Evolutionary conservation across 1,140 invertebrate genomes (phyloP).

Genomic region (Rhysida immarginata): DNA sequence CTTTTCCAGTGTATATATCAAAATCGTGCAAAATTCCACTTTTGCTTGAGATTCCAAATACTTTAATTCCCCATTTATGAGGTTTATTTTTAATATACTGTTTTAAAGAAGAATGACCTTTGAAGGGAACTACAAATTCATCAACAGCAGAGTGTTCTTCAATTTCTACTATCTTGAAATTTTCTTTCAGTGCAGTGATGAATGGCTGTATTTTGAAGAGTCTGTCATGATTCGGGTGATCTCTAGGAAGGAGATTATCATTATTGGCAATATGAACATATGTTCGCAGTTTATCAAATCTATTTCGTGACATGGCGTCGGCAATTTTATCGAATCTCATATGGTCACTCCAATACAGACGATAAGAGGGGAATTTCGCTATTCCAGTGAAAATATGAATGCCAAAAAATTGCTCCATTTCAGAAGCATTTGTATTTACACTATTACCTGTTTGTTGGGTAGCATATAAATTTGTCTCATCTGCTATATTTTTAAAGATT

Average conservation of each 20-base stretch:
- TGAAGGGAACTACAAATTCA: slow-evolving; percentile 22
- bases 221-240: slow-evolving; percentile 22
- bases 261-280: slow-evolving; percentile 18
- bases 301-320: slow-evolving; percentile 17
- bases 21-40: slow-evolving; percentile 28
- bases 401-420: slow-evolving; percentile 19
- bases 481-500: not conserved
- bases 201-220: slow-evolving; percentile 28
- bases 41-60: slow-evolving; percentile 25
- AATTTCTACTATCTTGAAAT: slow-evolving; percentile 18
- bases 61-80: slow-evolving; percentile 31
- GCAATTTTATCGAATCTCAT: slow-evolving; percentile 14
- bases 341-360: slow-evolving; percentile 21
- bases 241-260: slow-evolving; percentile 5
- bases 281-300: slow-evolving; percentile 15
- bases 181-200: slow-evolving; percentile 20
- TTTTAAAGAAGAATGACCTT: slow-evolving; percentile 25
- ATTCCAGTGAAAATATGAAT: slow-evolving; percentile 18
- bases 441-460: slow-evolving; percentile 14
- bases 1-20: slow-evolving; percentile 28
- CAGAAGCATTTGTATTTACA: slow-evolving; percentile 11
- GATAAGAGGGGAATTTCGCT: not conserved
- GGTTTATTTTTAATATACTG: slow-evolving; percentile 30
- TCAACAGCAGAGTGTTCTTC: slow-evolving; percentile 26
- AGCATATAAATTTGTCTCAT: slow-evolving; percentile 2